Evolutionary conservation across 2,888 invertebrate species (phyloP), one percentile per base, ranked within the genome.

Genomic region (Keiferia lycopersicella): DNA sequence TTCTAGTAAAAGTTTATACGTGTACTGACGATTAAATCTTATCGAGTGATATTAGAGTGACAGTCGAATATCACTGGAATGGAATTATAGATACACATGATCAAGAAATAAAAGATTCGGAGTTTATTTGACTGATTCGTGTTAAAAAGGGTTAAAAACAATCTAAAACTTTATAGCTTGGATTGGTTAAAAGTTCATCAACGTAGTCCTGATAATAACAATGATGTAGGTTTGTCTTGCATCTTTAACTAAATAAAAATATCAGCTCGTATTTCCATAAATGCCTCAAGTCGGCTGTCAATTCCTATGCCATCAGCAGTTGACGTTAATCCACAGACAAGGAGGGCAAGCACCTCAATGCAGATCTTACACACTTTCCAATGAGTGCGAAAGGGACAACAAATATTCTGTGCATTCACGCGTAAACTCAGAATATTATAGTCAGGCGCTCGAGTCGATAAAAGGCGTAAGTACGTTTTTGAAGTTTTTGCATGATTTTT

Each of bases 391-490:
- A 81, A 76, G 87, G 79, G 91, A 89, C 81, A 79, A 83, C 87
- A 83, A 86, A 90, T 87, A 80, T 87, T 90, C 81, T 86, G 88
- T 84, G 85, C 83, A 88, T 78, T 87, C 89, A 89, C 86, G 89
- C 90, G 88, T 89, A 83, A 90, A 87, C 79, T 80, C 80, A 83
- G 86, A 86, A 87, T 89, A 87, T 89, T 88, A 86, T 86, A 81
- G 84, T 81, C 80, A 73, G 72, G 72, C 70, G 71, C 67, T 63
- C 69, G 65, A 72, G 75, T 72, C 72, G 81, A 76, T 80, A 75
- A 89, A 81, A 71, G 86, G 71, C 84, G 82, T 87, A 90, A 83
- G 85, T 53, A 26, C 51, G 51, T 53, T 53, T 51, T 51, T 74
- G 22, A 51, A 51, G 20, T 12, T 20, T n/a, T 41, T 45, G 45